Conservation (phyloP, 2,113 vertebrate genomes). For the Heteronetta atricapilla region DNA sequence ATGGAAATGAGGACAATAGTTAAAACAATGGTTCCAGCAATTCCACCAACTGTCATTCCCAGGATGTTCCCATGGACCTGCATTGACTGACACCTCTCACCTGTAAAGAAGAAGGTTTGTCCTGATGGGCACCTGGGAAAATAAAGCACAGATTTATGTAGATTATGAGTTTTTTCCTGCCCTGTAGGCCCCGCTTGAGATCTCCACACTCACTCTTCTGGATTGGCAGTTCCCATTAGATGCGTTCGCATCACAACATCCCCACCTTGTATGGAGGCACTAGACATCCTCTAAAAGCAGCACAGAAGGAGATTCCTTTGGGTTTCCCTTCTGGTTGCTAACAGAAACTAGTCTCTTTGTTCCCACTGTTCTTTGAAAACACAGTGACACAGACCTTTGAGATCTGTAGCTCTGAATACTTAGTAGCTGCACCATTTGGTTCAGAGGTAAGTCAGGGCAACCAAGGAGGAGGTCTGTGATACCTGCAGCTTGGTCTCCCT, state of each 20-base stretch:
- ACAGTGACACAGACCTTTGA: background rate
- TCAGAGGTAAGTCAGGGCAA: background rate
- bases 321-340: background rate
- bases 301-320: background rate
- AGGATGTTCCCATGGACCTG: conserved; percentile 68
- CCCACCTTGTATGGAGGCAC: background rate
- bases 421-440: background rate
- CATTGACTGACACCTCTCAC: conserved; percentile 74
- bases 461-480: background rate
- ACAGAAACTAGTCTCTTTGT: background rate
- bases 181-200: background rate
- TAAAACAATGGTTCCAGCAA: conserved; percentile 57
- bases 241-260: background rate
- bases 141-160: background rate
- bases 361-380: background rate
- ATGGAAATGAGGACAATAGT: conserved; percentile 47
- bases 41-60: conserved; percentile 66
- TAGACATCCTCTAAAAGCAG: background rate
- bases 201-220: background rate
- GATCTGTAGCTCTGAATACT: background rate
- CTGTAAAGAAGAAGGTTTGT: conserved; percentile 72
- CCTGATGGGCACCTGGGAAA: conserved; percentile 71
- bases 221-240: background rate
- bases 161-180: background rate
- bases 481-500: conserved; percentile 87